Conservation (phyloP, 2,888 invertebrate genomes). For the Amiota communis region DNA sequence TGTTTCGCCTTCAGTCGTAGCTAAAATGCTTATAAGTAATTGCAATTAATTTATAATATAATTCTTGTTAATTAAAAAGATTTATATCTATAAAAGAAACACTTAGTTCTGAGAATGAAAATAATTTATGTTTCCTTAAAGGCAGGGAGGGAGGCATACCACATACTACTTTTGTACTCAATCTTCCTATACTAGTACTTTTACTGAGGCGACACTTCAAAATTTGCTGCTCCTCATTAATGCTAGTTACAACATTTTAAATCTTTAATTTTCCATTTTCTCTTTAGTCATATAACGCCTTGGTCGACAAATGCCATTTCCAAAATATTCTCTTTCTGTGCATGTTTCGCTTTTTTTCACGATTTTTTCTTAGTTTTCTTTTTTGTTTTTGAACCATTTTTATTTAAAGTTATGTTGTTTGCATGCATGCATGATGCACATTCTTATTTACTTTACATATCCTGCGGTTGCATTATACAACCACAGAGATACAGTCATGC, state of each 20-base stretch:
- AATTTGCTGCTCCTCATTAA: no score
- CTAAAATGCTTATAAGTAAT: no score
- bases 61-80: no score
- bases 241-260: no score
- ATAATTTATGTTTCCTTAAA: no score
- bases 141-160: no score
- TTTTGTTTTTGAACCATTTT: constrained; percentile 4
- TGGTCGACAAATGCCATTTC: constrained; percentile 3
- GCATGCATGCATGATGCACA: constrained; percentile 12
- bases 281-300: neutral
- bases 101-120: no score
- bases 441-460: constrained; percentile 25
- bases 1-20: no score
- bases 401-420: neutral
- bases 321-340: neutral
- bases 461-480: constrained; percentile 26
- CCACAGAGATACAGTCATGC: neutral
- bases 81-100: no score
- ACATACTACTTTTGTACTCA: no score
- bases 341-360: neutral
- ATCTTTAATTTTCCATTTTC: neutral
- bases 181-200: neutral
- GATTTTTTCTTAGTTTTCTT: neutral
- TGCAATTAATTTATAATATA: no score
- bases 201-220: neutral